Base-by-base conservation (phyloP, 2,113 vertebrate species). In the Mesembrinibis cayennensis region DNA sequence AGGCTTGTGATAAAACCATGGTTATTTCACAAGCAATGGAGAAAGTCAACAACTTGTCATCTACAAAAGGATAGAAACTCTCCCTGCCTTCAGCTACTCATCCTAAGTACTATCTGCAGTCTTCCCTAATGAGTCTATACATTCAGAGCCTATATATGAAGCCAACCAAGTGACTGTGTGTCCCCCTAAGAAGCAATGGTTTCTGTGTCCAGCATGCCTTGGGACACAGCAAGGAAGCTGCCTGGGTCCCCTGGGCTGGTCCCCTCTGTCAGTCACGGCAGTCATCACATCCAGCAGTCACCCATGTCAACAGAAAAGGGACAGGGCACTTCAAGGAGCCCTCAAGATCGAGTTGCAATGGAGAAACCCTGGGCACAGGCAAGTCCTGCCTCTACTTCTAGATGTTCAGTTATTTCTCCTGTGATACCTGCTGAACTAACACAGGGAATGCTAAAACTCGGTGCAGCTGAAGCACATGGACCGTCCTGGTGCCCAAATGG, bases 291-390 rank as follows among this genome's bases (percentile, higher is more conserved):
- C 52, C 66, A 63, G 23, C 52, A 47, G 40, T 40, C 53, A 47
- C 34, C 13, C 13, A 1, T 9, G 17, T 62, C 52, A 58, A 6
- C 1, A 53, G 25, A 50, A 88, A 34, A 83, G 27, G 58, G 16
- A 78, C 4, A 26, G 22, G 59, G 13, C n/a, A 16, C 32, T 42
- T 38, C 15, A 65, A 25, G 23, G 9, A 81, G 30, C 19, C n/a
- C n/a, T n/a, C n/a, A n/a, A 72, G 55, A 82, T 7, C 0, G 1
- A 55, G n/a, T n/a, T 53, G 27, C n/a, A 59, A 0, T 7, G n/a
- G 47, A 79, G 38, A 74, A 91, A 82, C 27, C 12, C 19, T 12
- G 47, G 38, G 38, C 11, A 56, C 44, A 69, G 42, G 4, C 14
- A 69, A 76, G 34, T 40, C 81, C 71, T 53, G 27, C 23, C 22